Evolutionary conservation across 2,888 invertebrate species (phyloP).

Genomic region (Agriotes lineatus): DNA sequence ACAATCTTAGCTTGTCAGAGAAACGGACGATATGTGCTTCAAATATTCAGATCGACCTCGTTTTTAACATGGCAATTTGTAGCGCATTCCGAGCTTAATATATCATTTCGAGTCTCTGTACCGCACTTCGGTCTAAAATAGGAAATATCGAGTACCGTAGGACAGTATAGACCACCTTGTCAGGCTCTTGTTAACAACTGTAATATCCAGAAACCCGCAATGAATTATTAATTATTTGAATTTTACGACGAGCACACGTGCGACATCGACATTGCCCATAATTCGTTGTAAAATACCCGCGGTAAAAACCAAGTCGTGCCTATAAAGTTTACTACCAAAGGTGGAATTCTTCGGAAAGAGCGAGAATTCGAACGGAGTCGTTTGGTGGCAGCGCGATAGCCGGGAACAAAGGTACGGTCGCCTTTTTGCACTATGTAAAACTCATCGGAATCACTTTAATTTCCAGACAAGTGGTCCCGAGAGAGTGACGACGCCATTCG

Average conservation of each 20-base stretch:
- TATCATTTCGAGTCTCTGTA: neutral
- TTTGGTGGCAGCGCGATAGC: constrained; percentile 21
- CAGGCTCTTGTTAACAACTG: constrained; percentile 18
- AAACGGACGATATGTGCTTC: neutral
- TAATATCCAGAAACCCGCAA: constrained; percentile 2
- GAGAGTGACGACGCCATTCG: constrained; percentile 60
- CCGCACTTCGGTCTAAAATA: neutral
- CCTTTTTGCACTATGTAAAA: constrained; percentile 53
- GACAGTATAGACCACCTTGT: constrained; percentile 11
- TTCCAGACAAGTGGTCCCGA: constrained; percentile 60
- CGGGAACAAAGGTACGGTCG: constrained; percentile 21
- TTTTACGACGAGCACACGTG: constrained; percentile 6
- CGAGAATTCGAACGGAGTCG: neutral
- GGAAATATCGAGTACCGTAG: constrained; percentile 9
- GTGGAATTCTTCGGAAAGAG: constrained; percentile 12
- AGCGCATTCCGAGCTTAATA: constrained; percentile 4
- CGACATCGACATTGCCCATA: constrained; percentile 4
- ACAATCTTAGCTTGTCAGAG: neutral
- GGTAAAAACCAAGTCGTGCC: constrained; percentile 3
- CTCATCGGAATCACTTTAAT: constrained; percentile 57
- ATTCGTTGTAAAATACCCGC: constrained; percentile 5
- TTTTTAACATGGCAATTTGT: constrained; percentile 1
- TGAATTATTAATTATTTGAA: constrained; percentile 21
- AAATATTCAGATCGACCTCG: neutral
- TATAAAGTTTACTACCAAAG: constrained; percentile 2